These are phyloP conservation scores for Syngnathus scovelli DNA, from an alignment of 2,113 vertebrate species.

Conservation along the genomic window DNA sequence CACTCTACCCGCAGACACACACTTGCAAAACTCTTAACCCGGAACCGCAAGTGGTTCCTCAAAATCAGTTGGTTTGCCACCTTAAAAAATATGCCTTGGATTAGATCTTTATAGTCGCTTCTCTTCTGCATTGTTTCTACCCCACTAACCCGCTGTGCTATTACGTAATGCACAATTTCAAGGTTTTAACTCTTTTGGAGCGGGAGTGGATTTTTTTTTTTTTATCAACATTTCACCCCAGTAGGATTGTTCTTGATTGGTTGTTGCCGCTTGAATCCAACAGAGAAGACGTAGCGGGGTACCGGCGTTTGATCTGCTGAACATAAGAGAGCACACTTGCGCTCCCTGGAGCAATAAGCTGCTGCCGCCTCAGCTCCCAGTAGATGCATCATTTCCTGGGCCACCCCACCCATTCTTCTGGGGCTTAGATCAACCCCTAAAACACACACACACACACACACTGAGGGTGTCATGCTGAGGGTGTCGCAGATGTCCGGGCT, in stretches of 20 bases:
- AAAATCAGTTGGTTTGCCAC: not conserved
- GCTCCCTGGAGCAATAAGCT: slow-evolving; percentile 47
- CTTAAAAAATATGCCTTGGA: not conserved
- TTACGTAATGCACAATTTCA: slow-evolving; percentile 32
- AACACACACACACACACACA: slow-evolving; percentile 5
- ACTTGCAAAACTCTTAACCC: not conserved
- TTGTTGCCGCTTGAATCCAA: slow-evolving; percentile 19
- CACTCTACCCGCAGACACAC: not conserved
- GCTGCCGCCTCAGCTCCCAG: slow-evolving; percentile 48
- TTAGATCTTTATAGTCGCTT: not conserved
- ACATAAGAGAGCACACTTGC: slow-evolving; percentile 55
- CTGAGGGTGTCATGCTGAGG: slow-evolving; percentile 25
- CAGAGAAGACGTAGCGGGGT: slow-evolving; percentile 27
- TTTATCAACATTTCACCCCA: not conserved
- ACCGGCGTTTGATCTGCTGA: slow-evolving; percentile 45
- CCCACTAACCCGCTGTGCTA: slow-evolving; percentile 25
- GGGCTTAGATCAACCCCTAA: slow-evolving; percentile 44
- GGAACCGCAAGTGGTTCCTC: not conserved
- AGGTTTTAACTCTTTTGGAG: slow-evolving; percentile 22
- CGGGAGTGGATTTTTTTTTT: not conserved
- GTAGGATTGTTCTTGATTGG: not conserved
- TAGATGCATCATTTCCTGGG: slow-evolving; percentile 61
- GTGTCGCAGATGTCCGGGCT: slow-evolving; percentile 61
- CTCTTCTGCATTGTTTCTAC: slow-evolving; percentile 29
- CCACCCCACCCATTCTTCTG: slow-evolving; percentile 26